A percentile compares a stretch with the other conserved stretches of the same genome.
phyloP scores from a whole-genome alignment of 2,113 vertebrate species.

The Hepsetus odoe region DNA sequence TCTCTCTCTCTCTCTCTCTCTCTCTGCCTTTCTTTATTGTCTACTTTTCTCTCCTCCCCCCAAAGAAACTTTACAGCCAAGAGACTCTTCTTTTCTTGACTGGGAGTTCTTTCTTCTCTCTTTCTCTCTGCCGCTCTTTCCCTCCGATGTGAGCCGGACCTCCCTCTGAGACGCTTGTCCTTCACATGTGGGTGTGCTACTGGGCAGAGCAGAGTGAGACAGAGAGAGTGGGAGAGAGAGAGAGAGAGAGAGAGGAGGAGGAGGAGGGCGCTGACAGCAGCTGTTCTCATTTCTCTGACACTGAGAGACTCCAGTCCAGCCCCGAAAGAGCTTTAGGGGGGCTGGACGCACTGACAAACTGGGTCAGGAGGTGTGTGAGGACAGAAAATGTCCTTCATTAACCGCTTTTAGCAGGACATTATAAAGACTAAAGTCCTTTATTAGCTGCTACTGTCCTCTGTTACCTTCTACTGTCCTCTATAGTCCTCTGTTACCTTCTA shows the following conservation, averaged over 20 bases:
- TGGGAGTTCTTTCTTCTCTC: conserved; percentile 1
- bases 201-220: background rate
- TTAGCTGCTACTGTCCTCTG: too few relatives aligned
- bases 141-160: background rate
- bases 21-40: background rate
- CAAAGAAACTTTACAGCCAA: background rate
- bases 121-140: background rate
- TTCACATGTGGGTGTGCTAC: background rate
- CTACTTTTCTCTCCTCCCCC: conserved; percentile 18
- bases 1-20: background rate
- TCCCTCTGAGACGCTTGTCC: background rate
- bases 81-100: background rate
- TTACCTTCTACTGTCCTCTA: too few relatives aligned
- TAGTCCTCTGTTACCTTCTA: too few relatives aligned
- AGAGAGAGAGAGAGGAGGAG: background rate
- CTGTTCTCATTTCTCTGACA: background rate
- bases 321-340: too few relatives aligned
- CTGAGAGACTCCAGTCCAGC: background rate
- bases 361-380: too few relatives aligned
- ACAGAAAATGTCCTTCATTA: too few relatives aligned
- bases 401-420: too few relatives aligned
- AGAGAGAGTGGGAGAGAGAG: background rate
- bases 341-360: too few relatives aligned
- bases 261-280: background rate
- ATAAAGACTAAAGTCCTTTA: too few relatives aligned